A percentile compares a stretch with the other conserved stretches of the same genome.
These are phyloP conservation scores for Hyles euphorbiae DNA, from an alignment of 1,140 invertebrate species.

Conservation along the genomic window DNA sequence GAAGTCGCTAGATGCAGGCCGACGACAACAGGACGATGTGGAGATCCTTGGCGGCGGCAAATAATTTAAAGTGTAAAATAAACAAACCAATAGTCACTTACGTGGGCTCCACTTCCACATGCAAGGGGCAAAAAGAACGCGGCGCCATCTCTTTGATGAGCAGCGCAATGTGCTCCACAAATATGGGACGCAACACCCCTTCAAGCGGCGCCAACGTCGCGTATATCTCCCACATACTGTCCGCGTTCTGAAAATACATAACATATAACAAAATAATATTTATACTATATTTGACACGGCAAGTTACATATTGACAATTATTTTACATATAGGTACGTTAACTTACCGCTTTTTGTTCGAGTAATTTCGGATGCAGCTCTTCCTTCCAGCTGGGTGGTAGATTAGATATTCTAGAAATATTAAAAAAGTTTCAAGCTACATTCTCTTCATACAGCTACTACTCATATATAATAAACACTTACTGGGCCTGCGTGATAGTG, in stretches of 20 bases:
- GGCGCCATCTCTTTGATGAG: slow-evolving; percentile 29
- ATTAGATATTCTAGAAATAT: slow-evolving; percentile 41
- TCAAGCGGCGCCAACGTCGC: slow-evolving; percentile 49
- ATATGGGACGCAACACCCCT: slow-evolving; percentile 32
- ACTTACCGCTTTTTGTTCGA: slow-evolving; percentile 42
- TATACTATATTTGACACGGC: no score
- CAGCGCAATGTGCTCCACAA: slow-evolving; percentile 32
- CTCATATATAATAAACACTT: slow-evolving; percentile 14
- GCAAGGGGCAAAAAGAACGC: slow-evolving; percentile 26
- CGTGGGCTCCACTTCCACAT: slow-evolving; percentile 17
- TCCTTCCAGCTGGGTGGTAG: slow-evolving; percentile 53
- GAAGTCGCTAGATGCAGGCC: no score
- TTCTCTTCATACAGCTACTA: not conserved
- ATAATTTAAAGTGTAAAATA: no score
- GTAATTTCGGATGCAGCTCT: slow-evolving; percentile 45
- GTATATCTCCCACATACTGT: slow-evolving; percentile 56
- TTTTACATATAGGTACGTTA: slow-evolving; percentile 1
- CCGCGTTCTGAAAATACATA: slow-evolving; percentile 21
- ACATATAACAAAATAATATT: not conserved
- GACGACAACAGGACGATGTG: no score
- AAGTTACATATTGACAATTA: no score
- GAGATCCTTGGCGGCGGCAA: not conserved
- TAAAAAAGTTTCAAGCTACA: not conserved
- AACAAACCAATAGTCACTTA: slow-evolving; percentile 6
- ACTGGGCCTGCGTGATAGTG: slow-evolving; percentile 52